A percentile compares a stretch with the other conserved stretches of the same genome.
phyloP scores from a whole-genome alignment of 2,888 invertebrate species.

The Patella ulyssiponensis region DNA sequence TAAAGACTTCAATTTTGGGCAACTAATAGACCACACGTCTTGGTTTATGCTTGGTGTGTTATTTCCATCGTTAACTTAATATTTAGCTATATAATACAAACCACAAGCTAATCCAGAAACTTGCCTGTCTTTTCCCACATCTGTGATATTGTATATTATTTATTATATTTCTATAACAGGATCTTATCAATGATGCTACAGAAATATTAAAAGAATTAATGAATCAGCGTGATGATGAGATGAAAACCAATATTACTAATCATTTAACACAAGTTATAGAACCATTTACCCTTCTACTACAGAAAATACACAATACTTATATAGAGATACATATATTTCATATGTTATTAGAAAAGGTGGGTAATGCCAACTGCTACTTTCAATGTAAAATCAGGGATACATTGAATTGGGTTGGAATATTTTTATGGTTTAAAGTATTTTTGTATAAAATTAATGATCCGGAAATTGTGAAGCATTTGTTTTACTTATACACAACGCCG shows the following conservation, averaged over 20 bases:
- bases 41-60: no score
- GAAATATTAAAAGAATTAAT: constrained; percentile 53
- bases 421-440: no score
- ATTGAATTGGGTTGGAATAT: no score
- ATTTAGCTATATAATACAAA: no score
- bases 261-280: constrained; percentile 51
- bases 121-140: neutral
- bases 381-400: no score
- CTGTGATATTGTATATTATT: neutral
- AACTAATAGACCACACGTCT: no score
- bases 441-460: no score
- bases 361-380: neutral
- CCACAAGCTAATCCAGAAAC: no score
- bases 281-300: constrained; percentile 54
- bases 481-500: no score
- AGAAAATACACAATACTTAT: constrained; percentile 53
- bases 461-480: no score
- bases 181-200: constrained; percentile 54
- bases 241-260: constrained; percentile 44
- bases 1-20: no score
- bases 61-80: no score
- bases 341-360: constrained; percentile 55
- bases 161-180: constrained; percentile 35
- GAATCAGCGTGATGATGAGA: constrained; percentile 27
- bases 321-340: constrained; percentile 54